Percentiles rank a stretch among this genome's conserved stretches.
phyloP scores from a whole-genome alignment of 2,797 vertebrate genomes.

The Parauchenoglanis ngamensis region DNA sequence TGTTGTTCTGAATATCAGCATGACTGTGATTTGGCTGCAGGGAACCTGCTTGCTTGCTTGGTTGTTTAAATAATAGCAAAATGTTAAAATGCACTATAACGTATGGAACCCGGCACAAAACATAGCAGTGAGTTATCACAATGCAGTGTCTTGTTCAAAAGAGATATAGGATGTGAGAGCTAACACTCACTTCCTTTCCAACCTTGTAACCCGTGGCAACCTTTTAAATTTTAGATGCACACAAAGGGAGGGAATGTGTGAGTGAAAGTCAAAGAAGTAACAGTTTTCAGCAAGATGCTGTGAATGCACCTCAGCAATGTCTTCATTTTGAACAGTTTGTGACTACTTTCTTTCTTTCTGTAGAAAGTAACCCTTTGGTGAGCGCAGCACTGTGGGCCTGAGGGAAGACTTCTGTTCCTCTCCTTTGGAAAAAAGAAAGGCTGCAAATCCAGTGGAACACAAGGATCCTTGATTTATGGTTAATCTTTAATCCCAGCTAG shows the following conservation, averaged over 20 bases:
- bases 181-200: slow-evolving; percentile 54
- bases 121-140: slow-evolving; percentile 35
- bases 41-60: not conserved
- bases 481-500: slow-evolving; percentile 44
- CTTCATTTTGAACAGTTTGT: slow-evolving; percentile 36
- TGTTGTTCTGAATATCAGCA: not conserved
- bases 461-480: slow-evolving; percentile 48
- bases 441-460: slow-evolving; percentile 73
- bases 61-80: not conserved
- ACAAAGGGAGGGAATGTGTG: slow-evolving; percentile 36
- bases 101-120: not conserved
- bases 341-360: slow-evolving; percentile 73
- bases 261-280: slow-evolving; percentile 44
- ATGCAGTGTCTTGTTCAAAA: slow-evolving; percentile 52
- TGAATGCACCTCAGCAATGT: slow-evolving; percentile 56
- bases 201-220: slow-evolving; percentile 68
- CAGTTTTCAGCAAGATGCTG: slow-evolving; percentile 56
- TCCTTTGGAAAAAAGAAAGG: slow-evolving; percentile 64
- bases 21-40: not conserved
- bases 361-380: slow-evolving; percentile 68
- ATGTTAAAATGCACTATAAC: not conserved
- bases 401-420: slow-evolving; percentile 67
- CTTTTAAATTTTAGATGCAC: slow-evolving; percentile 62
- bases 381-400: slow-evolving; percentile 66
- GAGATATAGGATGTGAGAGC: slow-evolving; percentile 49